Percentiles rank a stretch among this genome's conserved stretches.
Evolutionary conservation across 2,113 vertebrate genomes (phyloP).

Genomic region (Caloenas nicobarica): DNA sequence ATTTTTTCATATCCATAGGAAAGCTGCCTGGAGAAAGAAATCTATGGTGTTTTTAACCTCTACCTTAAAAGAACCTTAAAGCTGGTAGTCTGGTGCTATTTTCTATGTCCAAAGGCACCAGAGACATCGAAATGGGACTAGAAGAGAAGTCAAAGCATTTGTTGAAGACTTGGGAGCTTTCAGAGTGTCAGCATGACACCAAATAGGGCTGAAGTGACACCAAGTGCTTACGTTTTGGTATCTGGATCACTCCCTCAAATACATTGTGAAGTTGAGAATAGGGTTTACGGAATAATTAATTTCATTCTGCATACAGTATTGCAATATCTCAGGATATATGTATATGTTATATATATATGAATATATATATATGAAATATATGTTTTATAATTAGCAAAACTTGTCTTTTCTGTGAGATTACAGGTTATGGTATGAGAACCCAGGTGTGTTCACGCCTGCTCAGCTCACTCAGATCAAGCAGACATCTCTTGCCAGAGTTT

Average conservation of each 20-base stretch:
- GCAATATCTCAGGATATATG: neutral
- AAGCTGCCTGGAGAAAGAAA: neutral
- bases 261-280: neutral
- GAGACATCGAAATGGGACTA: fast-evolving
- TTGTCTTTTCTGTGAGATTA: conserved; percentile 41
- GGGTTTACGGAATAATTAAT: neutral
- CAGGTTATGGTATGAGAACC: conserved; percentile 98
- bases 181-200: neutral
- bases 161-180: neutral
- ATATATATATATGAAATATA: neutral
- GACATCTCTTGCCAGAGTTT: conserved; percentile 87
- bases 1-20: neutral
- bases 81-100: neutral
- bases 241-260: neutral
- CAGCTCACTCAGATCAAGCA: conserved; percentile 97
- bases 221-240: neutral
- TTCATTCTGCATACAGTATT: neutral
- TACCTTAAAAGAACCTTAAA: neutral
- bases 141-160: neutral
- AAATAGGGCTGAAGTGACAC: neutral
- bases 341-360: neutral
- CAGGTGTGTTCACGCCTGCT: conserved; percentile 89
- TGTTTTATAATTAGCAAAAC: neutral
- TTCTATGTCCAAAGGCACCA: neutral
- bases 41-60: neutral